Percentiles rank a stretch among this genome's conserved stretches.
Conservation (phyloP, 2,888 invertebrate species). For the Phasia obesa region DNA sequence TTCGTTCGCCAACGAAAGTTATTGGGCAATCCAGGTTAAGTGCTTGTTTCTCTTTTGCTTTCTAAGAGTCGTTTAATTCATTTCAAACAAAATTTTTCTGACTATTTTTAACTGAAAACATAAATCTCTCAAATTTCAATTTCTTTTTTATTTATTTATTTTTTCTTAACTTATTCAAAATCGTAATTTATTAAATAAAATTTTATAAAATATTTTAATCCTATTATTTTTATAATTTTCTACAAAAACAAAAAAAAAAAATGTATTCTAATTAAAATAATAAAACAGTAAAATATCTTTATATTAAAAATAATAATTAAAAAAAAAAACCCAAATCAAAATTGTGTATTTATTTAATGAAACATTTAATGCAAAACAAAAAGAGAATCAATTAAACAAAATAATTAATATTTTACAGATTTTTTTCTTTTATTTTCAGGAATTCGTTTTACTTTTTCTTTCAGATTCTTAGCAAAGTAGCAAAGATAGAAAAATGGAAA, state of each 20-base stretch:
- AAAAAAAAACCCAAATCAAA: conserved; percentile 48
- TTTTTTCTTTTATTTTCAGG: conserved; percentile 58
- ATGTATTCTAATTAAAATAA: conserved; percentile 37
- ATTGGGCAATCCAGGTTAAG: too few relatives aligned
- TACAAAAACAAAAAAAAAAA: background rate
- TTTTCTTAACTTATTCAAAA: too few relatives aligned
- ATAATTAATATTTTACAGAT: conserved; percentile 27
- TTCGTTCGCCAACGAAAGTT: too few relatives aligned
- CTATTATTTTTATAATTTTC: background rate
- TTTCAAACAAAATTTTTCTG: too few relatives aligned
- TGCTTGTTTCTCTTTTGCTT: too few relatives aligned
- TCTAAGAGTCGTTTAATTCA: too few relatives aligned
- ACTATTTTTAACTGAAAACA: too few relatives aligned
- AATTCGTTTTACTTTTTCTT: conserved; percentile 15
- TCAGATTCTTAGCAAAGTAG: conserved; percentile 10
- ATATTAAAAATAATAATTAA: conserved; percentile 54
- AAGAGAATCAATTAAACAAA: too few relatives aligned
- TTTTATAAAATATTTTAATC: background rate
- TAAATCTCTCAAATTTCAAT: too few relatives aligned
- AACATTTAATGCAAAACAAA: background rate
- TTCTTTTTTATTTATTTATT: background rate
- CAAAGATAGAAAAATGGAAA: background rate
- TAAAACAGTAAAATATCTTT: conserved; percentile 24
- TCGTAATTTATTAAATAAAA: background rate
- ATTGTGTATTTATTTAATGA: conserved; percentile 63